Base-by-base conservation (phyloP, 2,113 vertebrate genomes). In the Ochotona princeps region DNA sequence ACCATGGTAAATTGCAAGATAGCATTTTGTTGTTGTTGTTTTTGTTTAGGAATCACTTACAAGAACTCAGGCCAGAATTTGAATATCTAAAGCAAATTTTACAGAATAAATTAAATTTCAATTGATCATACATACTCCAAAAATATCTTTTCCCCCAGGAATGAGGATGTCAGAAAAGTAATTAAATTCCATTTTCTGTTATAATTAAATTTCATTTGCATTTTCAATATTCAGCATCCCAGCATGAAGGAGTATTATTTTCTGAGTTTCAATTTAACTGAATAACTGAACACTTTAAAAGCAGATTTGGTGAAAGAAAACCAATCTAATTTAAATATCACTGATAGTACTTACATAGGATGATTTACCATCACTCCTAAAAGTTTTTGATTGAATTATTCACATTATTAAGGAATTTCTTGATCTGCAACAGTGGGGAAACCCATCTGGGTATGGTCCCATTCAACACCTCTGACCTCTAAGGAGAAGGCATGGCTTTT, bases 141-240 rank as follows among this genome's bases (percentile, higher is more conserved):
- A 84, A 90, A 72, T 17, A 6, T 79, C 60, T 70, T 87, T 47
- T 20, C 8, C 47, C 23, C 18, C 51, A 57, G 57, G 7, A 25
- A 57, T 30, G 13, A 90, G 30, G 8, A 30, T 21, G 47, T 60
- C 92, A 69, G 44, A 82, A 90, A 94, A 95, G 90, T 1, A 92
- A 81, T 61, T 57, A 85, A 94, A 91, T 66, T 87, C 65, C 13
- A 23, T 35, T 87, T 94, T 74, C 35, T 66, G 20, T 86, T 89
- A 30, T 4, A 63, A 44, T 44, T 44, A 44, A 44, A 44, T 44
- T 44, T 44, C 38, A 44, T 44, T 44, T 44, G 38, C 38, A 44
- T 44, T 44, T 44, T 44, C 38, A 90, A 61, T 63, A 93, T 83
- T 92, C 44, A 76, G 23, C 9, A 80, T 89, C 30, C 72, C 21